phyloP scores from a whole-genome alignment of 2,888 invertebrate species.

The Caenorhabditis zanzibari region DNA sequence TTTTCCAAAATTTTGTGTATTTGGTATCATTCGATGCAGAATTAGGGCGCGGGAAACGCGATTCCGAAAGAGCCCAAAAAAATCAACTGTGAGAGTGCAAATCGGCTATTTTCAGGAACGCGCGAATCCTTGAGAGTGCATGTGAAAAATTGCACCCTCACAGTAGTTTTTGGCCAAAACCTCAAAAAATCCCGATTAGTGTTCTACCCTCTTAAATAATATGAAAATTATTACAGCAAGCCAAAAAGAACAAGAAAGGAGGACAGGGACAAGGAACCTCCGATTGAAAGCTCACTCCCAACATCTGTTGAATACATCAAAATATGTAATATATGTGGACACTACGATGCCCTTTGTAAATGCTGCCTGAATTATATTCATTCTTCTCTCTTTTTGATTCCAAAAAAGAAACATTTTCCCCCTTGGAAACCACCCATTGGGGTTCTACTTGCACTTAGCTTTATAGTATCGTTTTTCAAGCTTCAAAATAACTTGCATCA shows the following conservation, averaged over 20 bases:
- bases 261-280: constrained; percentile 55
- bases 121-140: too few species aligned
- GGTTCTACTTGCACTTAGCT: constrained; percentile 49
- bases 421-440: constrained; percentile 21
- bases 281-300: constrained; percentile 14
- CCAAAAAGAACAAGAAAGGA: constrained; percentile 54
- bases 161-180: too few species aligned
- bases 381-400: constrained; percentile 27
- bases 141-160: too few species aligned
- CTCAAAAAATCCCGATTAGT: too few species aligned
- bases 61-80: too few species aligned
- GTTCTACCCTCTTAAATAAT: too few species aligned
- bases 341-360: constrained; percentile 31
- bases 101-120: too few species aligned
- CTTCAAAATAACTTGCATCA: constrained; percentile 12
- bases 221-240: constrained; percentile 64
- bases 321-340: constrained; percentile 45
- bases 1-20: too few species aligned
- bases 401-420: not conserved
- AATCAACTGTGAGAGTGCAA: too few species aligned
- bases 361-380: constrained; percentile 42
- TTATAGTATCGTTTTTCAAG: constrained; percentile 31
- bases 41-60: too few species aligned
- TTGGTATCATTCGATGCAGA: too few species aligned
- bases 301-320: constrained; percentile 13